Evolutionary conservation across 23 tunicate species (phyloP).

Genomic region (Oikopleura vanhoeffeni): DNA sequence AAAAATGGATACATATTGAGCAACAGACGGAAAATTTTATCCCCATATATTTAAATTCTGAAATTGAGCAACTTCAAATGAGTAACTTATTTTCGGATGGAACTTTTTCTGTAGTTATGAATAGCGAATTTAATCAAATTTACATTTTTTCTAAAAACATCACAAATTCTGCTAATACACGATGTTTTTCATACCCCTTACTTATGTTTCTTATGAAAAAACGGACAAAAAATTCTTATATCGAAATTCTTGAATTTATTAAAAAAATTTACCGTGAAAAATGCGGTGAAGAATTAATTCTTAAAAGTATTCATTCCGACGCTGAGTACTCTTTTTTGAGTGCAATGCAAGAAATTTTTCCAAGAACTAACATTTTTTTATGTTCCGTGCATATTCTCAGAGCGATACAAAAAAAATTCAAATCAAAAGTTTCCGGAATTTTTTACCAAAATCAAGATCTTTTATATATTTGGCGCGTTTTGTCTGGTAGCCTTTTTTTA

Average conservation of each 20-base stretch:
- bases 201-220: neutral
- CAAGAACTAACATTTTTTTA: neutral
- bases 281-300: neutral
- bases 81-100: neutral
- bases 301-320: neutral
- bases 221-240: neutral
- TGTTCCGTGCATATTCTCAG: neutral
- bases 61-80: too few relatives aligned
- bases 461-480: neutral
- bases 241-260: neutral
- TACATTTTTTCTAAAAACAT: neutral
- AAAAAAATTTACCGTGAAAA: neutral
- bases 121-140: neutral
- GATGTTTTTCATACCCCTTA: neutral
- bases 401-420: neutral
- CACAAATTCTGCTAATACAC: too few relatives aligned
- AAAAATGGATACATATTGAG: too few relatives aligned
- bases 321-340: neutral
- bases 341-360: neutral
- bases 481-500: neutral
- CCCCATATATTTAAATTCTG: too few relatives aligned
- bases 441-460: neutral
- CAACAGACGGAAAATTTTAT: too few relatives aligned
- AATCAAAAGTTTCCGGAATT: neutral
- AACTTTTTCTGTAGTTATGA: neutral